Conservation (phyloP, 1,140 invertebrate genomes). For the Notospermus geniculatus region DNA sequence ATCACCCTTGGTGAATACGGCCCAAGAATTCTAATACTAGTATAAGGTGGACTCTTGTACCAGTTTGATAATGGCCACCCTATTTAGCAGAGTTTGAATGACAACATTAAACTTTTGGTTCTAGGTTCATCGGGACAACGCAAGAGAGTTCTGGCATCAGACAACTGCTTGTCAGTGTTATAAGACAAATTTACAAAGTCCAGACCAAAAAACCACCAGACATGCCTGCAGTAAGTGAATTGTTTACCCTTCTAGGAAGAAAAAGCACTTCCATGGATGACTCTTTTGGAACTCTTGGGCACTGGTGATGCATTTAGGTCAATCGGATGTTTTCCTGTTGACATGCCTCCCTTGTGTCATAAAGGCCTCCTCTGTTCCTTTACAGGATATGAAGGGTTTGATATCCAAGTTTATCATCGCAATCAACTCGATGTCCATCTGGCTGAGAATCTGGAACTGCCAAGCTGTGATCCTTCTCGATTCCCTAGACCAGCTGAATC, state of each 20-base stretch:
- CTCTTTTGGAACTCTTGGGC: too few species aligned
- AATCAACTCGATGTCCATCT: slow-evolving; percentile 36
- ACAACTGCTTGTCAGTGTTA: slow-evolving; percentile 24
- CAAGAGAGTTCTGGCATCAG: slow-evolving; percentile 32
- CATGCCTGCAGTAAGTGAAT: neutral
- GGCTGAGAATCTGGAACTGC: slow-evolving; percentile 59
- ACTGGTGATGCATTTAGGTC: too few species aligned
- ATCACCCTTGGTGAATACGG: too few species aligned
- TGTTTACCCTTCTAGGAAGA: neutral
- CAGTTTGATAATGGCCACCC: too few species aligned
- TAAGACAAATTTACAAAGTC: slow-evolving; percentile 16
- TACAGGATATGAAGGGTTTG: slow-evolving; percentile 36
- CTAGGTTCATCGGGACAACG: slow-evolving; percentile 43
- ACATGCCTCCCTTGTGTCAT: too few species aligned
- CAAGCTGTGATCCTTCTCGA: slow-evolving; percentile 61
- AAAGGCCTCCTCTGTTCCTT: slow-evolving; percentile 34
- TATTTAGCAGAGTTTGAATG: too few species aligned
- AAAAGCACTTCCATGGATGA: too few species aligned
- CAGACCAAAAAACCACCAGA: neutral
- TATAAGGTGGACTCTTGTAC: too few species aligned
- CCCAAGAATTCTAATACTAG: too few species aligned
- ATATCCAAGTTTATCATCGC: slow-evolving; percentile 28
- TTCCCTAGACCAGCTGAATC: slow-evolving; percentile 37
- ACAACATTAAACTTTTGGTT: neutral
- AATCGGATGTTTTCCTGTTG: too few species aligned